phyloP scores from a whole-genome alignment of 2,888 invertebrate genomes.

The Branchipolynoe longqiensis region DNA sequence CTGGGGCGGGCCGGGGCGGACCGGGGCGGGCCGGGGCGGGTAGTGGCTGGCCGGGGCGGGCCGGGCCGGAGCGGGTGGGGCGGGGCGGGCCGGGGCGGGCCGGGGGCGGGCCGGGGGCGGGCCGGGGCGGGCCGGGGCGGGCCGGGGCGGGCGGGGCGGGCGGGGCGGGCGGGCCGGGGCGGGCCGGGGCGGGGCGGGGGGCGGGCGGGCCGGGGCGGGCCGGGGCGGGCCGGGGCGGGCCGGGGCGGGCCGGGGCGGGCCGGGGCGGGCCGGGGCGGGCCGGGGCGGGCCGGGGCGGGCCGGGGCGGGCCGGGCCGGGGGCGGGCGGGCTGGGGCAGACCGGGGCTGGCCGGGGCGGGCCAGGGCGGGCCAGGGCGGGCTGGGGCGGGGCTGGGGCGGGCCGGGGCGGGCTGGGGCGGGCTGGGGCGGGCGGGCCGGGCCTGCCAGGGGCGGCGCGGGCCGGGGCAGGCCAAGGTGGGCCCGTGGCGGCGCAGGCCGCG shows the following conservation, averaged over 20 bases:
- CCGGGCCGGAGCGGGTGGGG: not conserved
- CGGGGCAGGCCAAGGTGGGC: not conserved
- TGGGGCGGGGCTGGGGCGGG: not conserved
- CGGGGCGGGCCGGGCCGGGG: not conserved
- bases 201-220: not conserved
- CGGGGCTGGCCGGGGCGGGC: not conserved
- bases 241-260: not conserved
- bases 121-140: not conserved
- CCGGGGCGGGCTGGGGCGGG: not conserved
- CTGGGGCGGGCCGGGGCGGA: not conserved
- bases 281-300: not conserved
- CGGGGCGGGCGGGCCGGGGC: not conserved
- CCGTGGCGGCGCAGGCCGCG: not conserved
- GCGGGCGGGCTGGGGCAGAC: not conserved
- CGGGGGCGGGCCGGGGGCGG: not conserved
- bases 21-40: not conserved
- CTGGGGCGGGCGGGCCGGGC: not conserved
- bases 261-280: not conserved
- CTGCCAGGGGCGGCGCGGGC: not conserved
- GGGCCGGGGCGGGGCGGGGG: not conserved
- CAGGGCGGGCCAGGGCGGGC: not conserved
- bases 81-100: not conserved
- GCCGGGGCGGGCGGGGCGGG: not conserved
- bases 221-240: not conserved
- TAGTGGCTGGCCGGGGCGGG: not conserved